Percentiles rank a stretch among this genome's conserved stretches.
phyloP scores from a whole-genome alignment of 2,888 invertebrate genomes.

The Melolontha melolontha region DNA sequence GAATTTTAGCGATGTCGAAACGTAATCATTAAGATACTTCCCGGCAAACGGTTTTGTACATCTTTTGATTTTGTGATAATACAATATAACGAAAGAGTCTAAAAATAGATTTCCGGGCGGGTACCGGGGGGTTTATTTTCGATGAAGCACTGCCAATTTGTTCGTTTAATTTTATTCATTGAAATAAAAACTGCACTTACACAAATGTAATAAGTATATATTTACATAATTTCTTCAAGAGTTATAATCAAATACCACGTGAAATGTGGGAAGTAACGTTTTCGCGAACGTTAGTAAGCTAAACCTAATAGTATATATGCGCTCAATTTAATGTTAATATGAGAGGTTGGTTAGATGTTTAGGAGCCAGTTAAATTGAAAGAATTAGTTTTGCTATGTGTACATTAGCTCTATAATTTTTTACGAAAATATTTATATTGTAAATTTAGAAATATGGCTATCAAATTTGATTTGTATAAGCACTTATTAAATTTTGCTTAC shows the following conservation, averaged over 20 bases:
- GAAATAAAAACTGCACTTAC: too few relatives aligned
- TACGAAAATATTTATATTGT: background rate
- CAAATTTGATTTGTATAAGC: slow-evolving; percentile 20
- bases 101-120: slow-evolving; percentile 21
- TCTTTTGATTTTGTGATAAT: slow-evolving; percentile 38
- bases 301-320: slow-evolving; percentile 12
- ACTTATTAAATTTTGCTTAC: too few relatives aligned
- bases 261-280: background rate
- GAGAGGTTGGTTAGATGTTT: slow-evolving; percentile 18
- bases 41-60: background rate
- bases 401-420: slow-evolving; percentile 6
- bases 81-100: slow-evolving; percentile 14
- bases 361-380: slow-evolving; percentile 1
- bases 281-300: too few relatives aligned
- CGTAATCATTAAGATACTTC: slow-evolving; percentile 48
- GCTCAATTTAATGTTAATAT: slow-evolving; percentile 17
- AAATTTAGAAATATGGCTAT: slow-evolving; percentile 24
- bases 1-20: slow-evolving; percentile 55
- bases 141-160: slow-evolving; percentile 42
- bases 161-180: background rate
- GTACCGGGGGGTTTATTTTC: slow-evolving; percentile 32
- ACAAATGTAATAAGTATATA: too few relatives aligned
- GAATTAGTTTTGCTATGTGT: background rate
- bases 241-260: slow-evolving; percentile 5
- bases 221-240: background rate